Percentiles rank a stretch among this genome's conserved stretches.
These are phyloP conservation scores for Rhinophrynus dorsalis DNA, from an alignment of 2,797 vertebrate species.

Conservation along the genomic window DNA sequence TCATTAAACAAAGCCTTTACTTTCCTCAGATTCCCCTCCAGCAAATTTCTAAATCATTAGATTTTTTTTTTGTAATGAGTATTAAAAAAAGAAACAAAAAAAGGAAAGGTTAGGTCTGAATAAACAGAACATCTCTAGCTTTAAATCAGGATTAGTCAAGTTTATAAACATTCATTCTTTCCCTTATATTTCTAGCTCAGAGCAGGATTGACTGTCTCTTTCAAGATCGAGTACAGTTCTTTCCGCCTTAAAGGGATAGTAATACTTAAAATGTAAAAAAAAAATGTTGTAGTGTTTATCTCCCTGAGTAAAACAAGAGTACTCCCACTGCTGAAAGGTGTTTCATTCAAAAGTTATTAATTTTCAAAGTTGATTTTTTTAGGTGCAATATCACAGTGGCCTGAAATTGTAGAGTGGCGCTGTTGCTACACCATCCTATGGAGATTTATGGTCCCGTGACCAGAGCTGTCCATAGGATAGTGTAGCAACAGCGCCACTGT, in stretches of 20 bases:
- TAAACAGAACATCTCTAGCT: slow-evolving; percentile 17
- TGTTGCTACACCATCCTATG: too few species aligned
- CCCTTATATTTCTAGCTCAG: slow-evolving; percentile 20
- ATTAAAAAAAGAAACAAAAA: slow-evolving; percentile 1
- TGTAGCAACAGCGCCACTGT: too few species aligned
- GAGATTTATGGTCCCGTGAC: too few species aligned
- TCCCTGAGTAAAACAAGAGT: too few species aligned
- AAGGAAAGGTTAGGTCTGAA: slow-evolving; percentile 5
- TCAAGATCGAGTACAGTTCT: not conserved
- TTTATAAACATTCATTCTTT: slow-evolving; percentile 40
- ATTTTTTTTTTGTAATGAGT: not conserved
- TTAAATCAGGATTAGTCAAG: slow-evolving; percentile 30
- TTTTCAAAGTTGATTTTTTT: too few species aligned
- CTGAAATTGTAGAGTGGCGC: too few species aligned
- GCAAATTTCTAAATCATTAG: not conserved
- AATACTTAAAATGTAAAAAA: too few species aligned
- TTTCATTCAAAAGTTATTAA: too few species aligned
- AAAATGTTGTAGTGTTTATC: too few species aligned
- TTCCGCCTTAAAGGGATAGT: slow-evolving; percentile 12
- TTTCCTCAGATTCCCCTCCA: not conserved
- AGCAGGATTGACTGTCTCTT: not conserved
- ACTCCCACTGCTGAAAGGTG: too few species aligned
- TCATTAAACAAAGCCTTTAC: not conserved
- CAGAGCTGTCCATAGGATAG: too few species aligned
- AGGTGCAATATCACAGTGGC: too few species aligned